phyloP scores from a whole-genome alignment of 1,140 invertebrate species.

The Dreissena polymorpha region DNA sequence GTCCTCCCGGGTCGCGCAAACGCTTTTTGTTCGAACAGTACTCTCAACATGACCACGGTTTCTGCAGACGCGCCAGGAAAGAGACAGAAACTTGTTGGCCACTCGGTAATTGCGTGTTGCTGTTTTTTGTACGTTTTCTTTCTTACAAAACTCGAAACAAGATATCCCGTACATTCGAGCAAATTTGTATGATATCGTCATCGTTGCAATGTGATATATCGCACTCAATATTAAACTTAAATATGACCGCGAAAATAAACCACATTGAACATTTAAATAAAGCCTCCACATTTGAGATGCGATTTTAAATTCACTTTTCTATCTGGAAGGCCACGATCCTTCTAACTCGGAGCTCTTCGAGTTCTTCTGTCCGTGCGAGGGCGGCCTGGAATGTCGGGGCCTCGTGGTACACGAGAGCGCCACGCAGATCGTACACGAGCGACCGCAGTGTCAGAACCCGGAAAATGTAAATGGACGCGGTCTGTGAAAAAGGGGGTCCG shows the following conservation, averaged over 20 bases:
- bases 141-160: background rate
- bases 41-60: conserved; percentile 36
- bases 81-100: conserved; percentile 37
- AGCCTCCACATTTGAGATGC: background rate
- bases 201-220: background rate
- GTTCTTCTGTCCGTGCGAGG: conserved; percentile 32
- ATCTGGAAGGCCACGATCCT: conserved; percentile 25
- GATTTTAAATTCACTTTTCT: background rate
- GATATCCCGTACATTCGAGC: background rate
- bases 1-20: conserved; percentile 9
- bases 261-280: background rate
- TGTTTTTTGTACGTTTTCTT: background rate
- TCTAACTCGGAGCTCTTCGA: conserved; percentile 24
- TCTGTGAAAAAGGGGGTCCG: background rate
- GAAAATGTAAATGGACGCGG: conserved; percentile 15
- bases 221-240: background rate
- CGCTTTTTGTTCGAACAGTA: conserved; percentile 30
- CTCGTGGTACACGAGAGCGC: conserved; percentile 26
- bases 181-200: background rate
- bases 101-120: conserved; percentile 13
- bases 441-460: conserved; percentile 32
- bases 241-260: background rate
- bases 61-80: conserved; percentile 23
- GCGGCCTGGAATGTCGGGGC: conserved; percentile 37
- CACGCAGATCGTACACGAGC: conserved; percentile 14